Conservation (phyloP, 2,888 invertebrate genomes). For the Crocallis elinguaria region DNA sequence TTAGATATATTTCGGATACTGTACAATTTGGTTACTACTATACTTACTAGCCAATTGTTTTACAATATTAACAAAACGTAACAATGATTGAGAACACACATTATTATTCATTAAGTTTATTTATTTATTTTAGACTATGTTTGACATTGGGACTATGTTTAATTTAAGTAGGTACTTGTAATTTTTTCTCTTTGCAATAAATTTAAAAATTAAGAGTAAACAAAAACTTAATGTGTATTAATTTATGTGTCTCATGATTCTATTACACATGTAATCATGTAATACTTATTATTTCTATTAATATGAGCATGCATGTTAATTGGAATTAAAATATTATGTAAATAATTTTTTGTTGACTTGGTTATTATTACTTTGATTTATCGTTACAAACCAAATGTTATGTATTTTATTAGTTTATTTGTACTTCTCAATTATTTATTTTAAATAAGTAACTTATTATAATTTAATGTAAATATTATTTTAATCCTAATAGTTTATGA, state of each 20-base stretch:
- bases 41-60: slow-evolving; percentile 32
- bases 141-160: not conserved
- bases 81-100: slow-evolving; percentile 43
- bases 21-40: slow-evolving; percentile 20
- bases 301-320: slow-evolving; percentile 38
- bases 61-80: slow-evolving; percentile 52
- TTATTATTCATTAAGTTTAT: slow-evolving; percentile 56
- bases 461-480: too few species aligned
- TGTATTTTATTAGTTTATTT: slow-evolving; percentile 16
- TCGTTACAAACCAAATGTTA: not conserved
- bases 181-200: not conserved
- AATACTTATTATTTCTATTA: slow-evolving; percentile 30
- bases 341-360: slow-evolving; percentile 11
- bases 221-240: slow-evolving; percentile 51
- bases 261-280: slow-evolving; percentile 20
- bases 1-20: slow-evolving; percentile 11
- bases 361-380: not conserved
- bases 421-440: slow-evolving; percentile 22
- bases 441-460: slow-evolving; percentile 14
- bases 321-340: slow-evolving; percentile 24
- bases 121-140: too few species aligned
- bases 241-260: slow-evolving; percentile 35
- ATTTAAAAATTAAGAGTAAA: not conserved
- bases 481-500: not conserved
- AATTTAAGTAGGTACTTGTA: not conserved